phyloP scores from a whole-genome alignment of 2,888 invertebrate genomes.

The Philereme transversata region DNA sequence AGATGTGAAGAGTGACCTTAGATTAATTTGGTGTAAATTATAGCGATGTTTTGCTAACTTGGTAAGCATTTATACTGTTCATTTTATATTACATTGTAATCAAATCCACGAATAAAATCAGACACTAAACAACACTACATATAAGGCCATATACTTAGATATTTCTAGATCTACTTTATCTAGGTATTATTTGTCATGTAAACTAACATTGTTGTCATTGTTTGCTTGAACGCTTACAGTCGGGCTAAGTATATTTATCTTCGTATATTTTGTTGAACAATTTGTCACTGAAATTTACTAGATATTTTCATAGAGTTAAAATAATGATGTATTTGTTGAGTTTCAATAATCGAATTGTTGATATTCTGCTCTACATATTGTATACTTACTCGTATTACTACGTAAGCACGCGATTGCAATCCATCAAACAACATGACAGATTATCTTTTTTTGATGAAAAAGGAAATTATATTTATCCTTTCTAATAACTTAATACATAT shows the following conservation, averaged over 20 bases:
- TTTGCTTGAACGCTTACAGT: constrained; percentile 17
- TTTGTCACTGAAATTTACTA: too few species aligned
- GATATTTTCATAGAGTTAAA: too few species aligned
- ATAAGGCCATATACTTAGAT: constrained; percentile 1
- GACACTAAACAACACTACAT: too few species aligned
- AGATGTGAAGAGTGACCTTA: constrained; percentile 43
- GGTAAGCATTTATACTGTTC: constrained; percentile 40
- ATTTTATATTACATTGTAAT: background rate
- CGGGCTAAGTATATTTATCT: constrained; percentile 13
- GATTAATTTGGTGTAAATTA: constrained; percentile 30
- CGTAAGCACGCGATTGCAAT: constrained; percentile 44
- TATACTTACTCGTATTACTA: background rate
- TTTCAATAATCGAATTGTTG: too few species aligned
- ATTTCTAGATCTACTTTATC: constrained; percentile 10
- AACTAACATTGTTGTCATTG: constrained; percentile 24
- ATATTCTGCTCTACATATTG: background rate
- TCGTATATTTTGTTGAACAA: background rate
- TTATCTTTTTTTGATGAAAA: constrained; percentile 36
- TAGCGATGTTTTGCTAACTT: constrained; percentile 23
- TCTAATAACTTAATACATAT: background rate
- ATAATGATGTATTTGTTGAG: too few species aligned
- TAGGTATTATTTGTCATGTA: constrained; percentile 20
- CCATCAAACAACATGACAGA: constrained; percentile 47
- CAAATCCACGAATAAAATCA: too few species aligned
- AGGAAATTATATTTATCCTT: constrained; percentile 12